A percentile compares a stretch with the other conserved stretches of the same genome.
Evolutionary conservation across 92 coral and sea anemone genomes (phyloP).

Genomic region (Palythoa grandis): DNA sequence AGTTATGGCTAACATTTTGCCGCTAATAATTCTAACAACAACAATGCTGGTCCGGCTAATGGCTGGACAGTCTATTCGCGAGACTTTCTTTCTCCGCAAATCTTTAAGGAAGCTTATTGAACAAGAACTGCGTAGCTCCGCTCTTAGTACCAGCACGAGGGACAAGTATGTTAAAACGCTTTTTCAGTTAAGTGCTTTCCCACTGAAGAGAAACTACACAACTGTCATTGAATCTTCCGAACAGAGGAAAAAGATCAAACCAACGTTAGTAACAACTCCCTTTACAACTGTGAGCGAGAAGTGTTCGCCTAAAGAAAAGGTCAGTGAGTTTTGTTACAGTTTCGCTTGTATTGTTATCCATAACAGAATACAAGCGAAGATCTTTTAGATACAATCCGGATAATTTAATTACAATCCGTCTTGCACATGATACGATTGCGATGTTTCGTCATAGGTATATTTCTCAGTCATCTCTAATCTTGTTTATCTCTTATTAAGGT

Average conservation of each 20-base stretch:
- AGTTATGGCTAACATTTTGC: not conserved
- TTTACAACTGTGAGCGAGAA: not conserved
- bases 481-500: not conserved
- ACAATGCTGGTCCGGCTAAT: not conserved
- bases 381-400: no score
- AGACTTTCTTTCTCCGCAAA: constrained; percentile 55
- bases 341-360: not conserved
- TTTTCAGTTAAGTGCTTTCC: constrained; percentile 51
- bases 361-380: no score
- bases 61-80: constrained; percentile 48
- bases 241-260: not conserved
- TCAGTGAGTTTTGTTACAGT: not conserved
- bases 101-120: constrained; percentile 54
- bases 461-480: not conserved
- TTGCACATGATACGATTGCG: not conserved
- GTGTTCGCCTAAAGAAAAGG: constrained; percentile 22
- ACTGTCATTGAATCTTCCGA: not conserved
- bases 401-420: not conserved
- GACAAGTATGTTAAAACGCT: constrained; percentile 53
- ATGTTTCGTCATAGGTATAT: not conserved
- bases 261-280: not conserved
- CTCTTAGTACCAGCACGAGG: constrained; percentile 35
- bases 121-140: constrained; percentile 51
- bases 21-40: not conserved
- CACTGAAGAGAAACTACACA: constrained; percentile 25